Base-by-base conservation (phyloP, 1,140 invertebrate species). In the Nixonia krombeini region DNA sequence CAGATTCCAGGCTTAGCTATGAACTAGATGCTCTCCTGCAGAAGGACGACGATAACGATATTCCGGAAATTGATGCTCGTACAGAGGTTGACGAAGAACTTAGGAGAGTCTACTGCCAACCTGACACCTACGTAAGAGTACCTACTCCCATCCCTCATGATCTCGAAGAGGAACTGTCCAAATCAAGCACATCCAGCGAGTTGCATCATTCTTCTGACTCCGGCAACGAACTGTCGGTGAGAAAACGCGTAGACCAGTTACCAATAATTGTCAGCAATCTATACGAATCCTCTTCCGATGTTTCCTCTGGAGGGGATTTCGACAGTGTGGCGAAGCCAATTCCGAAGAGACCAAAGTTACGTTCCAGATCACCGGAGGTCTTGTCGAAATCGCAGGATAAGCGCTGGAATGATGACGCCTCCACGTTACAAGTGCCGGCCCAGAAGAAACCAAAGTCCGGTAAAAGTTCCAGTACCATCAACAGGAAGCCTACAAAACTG, bases 121-220 rank as follows among this genome's bases (percentile, higher is more conserved):
- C 49, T 0, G 51, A 45, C 28, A 50, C 9, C 4, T 82, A 82
- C 21, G 75, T 82, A n/a, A 74, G 78, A 49, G 4, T 80, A 9
- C 78, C 81, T 0, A 81, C 80, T 0, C 78, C 81, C 3, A 78
- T 84, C 4, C 78, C 80, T 8, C 37, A 74, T 15, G 59, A 46
- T 7, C 15, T 70, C 2, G 70, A 70, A 0, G 73, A 83, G 2
- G 55, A 75, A n/a, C 10, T 71, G 3, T 73, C 63, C 0, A 62
- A 47, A 6, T 76, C 75, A 0, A 70, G 51, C 0, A 79, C 76
- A 0, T 80, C 73, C 4, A 79, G 70, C 29, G 74, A 80, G 9
- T 18, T 73, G 1, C 75, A 73, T 0, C 68, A 59, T 0, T 70
- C 67, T 1, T 75, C 75, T n/a, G 82, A 83, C 16, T 84, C 83